Conservation (phyloP, 2,888 invertebrate species). For the Odontocolon sp. region DNA sequence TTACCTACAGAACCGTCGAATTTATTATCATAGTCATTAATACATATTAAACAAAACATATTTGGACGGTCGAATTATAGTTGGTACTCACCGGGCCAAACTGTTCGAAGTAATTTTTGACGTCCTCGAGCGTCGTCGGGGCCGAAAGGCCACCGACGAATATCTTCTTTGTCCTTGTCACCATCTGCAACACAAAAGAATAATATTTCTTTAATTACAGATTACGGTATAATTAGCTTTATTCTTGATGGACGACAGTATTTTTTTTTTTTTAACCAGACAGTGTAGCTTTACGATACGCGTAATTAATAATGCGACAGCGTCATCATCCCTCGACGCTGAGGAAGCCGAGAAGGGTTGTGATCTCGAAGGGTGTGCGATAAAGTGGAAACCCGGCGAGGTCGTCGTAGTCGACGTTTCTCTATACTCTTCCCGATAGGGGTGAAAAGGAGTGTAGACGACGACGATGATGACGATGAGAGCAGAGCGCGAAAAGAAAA, state of each 20-base stretch:
- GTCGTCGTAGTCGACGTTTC: slow-evolving; percentile 46
- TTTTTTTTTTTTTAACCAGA: slow-evolving; percentile 40
- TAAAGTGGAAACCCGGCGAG: slow-evolving; percentile 60
- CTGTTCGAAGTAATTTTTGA: slow-evolving; percentile 99
- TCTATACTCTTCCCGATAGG: slow-evolving; percentile 37
- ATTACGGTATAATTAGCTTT: slow-evolving; percentile 41
- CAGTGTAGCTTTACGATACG: slow-evolving; percentile 56
- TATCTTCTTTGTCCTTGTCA: slow-evolving; percentile 99
- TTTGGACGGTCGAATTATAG: not conserved
- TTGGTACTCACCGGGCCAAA: slow-evolving; percentile 96
- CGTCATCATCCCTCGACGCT: slow-evolving; percentile 54
- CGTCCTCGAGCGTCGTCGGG: slow-evolving; percentile 99
- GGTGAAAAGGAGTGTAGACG: slow-evolving; percentile 34
- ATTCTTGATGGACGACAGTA: slow-evolving; percentile 28
- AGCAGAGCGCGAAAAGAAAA: slow-evolving; percentile 45
- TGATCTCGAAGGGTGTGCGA: slow-evolving; percentile 60
- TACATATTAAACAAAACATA: not conserved
- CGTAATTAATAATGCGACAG: slow-evolving; percentile 63
- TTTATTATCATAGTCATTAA: not conserved
- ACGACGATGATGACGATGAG: slow-evolving; percentile 19
- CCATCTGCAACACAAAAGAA: slow-evolving; percentile 90
- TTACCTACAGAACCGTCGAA: not conserved
- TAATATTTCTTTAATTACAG: not conserved
- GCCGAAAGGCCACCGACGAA: slow-evolving; percentile 99
- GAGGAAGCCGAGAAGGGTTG: slow-evolving; percentile 31